Conservation (phyloP, 2,797 vertebrate genomes). For the Danio kyathit region DNA sequence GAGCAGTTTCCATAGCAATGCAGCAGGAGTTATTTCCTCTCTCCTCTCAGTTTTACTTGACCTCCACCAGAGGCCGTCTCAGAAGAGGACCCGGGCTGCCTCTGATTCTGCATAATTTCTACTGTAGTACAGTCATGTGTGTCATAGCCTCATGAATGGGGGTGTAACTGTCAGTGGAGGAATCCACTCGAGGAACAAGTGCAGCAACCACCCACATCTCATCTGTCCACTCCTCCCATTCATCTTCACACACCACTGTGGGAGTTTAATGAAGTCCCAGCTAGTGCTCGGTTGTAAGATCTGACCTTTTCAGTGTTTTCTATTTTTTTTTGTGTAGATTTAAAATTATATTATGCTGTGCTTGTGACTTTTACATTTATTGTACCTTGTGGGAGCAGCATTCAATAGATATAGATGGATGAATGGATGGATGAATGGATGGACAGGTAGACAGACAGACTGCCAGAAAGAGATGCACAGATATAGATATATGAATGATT, state of each 20-base stretch:
- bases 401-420: neutral
- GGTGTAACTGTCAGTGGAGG: slow-evolving; percentile 47
- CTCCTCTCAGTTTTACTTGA: slow-evolving; percentile 78
- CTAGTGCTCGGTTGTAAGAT: slow-evolving; percentile 35
- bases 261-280: slow-evolving; percentile 47
- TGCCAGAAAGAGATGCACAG: neutral
- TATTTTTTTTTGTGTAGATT: neutral
- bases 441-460: neutral
- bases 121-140: slow-evolving; percentile 50
- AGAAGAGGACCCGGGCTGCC: slow-evolving; percentile 70
- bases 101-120: slow-evolving; percentile 68
- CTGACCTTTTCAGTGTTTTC: slow-evolving; percentile 9
- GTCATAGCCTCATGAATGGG: slow-evolving; percentile 26
- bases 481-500: neutral
- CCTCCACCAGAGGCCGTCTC: slow-evolving; percentile 76
- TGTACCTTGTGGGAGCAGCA: neutral
- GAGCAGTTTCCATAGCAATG: slow-evolving; percentile 81
- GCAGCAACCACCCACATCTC: slow-evolving; percentile 57
- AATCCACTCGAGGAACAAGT: slow-evolving; percentile 51
- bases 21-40: slow-evolving; percentile 79
- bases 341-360: slow-evolving; percentile 12
- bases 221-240: slow-evolving; percentile 60
- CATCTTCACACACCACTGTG: slow-evolving; percentile 50
- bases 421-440: neutral
- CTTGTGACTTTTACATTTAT: slow-evolving; percentile 23